These are phyloP conservation scores for Hyperoplus lanceolatus DNA, from an alignment of 2,797 vertebrate genomes.

Conservation along the genomic window DNA sequence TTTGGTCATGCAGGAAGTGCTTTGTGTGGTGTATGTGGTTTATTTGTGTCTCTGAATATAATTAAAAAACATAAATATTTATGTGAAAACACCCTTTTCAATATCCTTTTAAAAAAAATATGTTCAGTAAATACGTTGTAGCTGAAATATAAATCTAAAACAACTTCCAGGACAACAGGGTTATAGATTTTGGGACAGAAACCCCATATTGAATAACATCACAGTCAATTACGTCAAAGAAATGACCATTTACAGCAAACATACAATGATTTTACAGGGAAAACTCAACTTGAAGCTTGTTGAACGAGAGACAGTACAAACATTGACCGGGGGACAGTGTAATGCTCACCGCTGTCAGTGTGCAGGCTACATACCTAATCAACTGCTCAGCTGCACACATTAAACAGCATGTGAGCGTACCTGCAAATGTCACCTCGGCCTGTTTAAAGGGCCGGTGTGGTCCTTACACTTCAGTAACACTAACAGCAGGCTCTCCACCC, in stretches of 20 bases:
- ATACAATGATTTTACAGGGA: background rate
- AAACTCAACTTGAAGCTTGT: background rate
- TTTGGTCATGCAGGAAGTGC: constrained; percentile 11
- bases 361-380: background rate
- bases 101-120: background rate
- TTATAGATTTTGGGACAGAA: background rate
- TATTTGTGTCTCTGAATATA: background rate
- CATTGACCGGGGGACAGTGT: background rate
- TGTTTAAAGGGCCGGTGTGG: background rate
- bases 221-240: background rate
- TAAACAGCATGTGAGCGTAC: background rate
- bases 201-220: no score
- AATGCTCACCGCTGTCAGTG: background rate
- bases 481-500: background rate
- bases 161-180: background rate
- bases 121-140: no score
- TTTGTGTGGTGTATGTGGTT: background rate
- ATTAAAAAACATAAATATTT: background rate
- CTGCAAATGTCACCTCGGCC: background rate
- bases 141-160: no score
- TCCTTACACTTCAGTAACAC: background rate
- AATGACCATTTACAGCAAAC: background rate
- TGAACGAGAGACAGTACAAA: background rate
- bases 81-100: background rate
- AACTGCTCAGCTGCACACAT: constrained; percentile 11